Base-by-base conservation (phyloP, 1,140 invertebrate species). In the Brevipalpus yothersi region DNA sequence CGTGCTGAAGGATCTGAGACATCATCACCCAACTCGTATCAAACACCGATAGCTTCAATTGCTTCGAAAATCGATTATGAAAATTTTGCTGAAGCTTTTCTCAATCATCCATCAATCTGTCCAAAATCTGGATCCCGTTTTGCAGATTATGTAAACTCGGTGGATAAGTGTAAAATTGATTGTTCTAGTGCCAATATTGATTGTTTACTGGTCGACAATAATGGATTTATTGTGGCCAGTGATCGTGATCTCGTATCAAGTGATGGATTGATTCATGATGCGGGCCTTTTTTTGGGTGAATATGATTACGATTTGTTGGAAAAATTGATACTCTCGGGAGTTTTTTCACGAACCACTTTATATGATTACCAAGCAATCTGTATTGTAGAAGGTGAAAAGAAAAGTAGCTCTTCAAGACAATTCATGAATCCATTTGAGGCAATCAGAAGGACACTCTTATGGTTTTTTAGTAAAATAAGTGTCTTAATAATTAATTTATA, bases 161-260 rank as follows among this genome's bases (percentile, higher is more conserved):
- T 15, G 11, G 42, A 53, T 8, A 53, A 61, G 13, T 58, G 60
- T 41, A 21, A 59, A 10, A 41, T 61, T 40, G 15, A 53, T 19
- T 57, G 60, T 23, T 43, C 40, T 21, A 23, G 42, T n/a, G 45
- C 19, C 12, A 55, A 58, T 39, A 54, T 91, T 4, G 86, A 92
- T 67, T 92, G 88, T 69, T 92, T 89, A 68, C 82, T 93, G 12
- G 71, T 92, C 45, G 88, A 92, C 66, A 87, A 90, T 69, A 90
- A 87, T 69, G 88, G 88, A 11, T 93, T 89, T 69, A 82, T 92
- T 17, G 82, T 92, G 31, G 79, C 90, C 4, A 39, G 19, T 40
- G 53, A 59, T 54, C 59, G 41, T 19, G 41, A 58, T 9, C 17
- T 51, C 0, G 17, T 42, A 19, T 31, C 51, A 19, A n/a, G n/a